These are phyloP conservation scores for Rhopalosiphum nymphaeae DNA, from an alignment of 2,888 invertebrate species.

Conservation along the genomic window DNA sequence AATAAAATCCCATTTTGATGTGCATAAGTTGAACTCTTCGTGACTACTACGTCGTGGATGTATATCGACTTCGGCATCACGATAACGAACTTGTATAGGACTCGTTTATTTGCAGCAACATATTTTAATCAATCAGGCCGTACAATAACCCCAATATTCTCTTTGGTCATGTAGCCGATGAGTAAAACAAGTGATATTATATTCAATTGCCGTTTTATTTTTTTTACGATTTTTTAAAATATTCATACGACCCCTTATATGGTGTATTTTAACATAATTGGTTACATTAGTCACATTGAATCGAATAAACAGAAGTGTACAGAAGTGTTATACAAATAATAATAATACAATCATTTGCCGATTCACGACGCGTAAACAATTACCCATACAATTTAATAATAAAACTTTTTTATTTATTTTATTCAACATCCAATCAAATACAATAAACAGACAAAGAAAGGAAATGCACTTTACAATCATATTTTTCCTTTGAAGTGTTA, in stretches of 20 bases:
- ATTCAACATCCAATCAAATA: neutral
- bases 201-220: neutral
- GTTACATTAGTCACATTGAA: slow-evolving; percentile 17
- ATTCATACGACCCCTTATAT: neutral
- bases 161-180: neutral
- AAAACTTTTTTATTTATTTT: neutral
- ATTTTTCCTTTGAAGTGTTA: slow-evolving; percentile 18
- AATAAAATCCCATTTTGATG: neutral
- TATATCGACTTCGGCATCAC: neutral
- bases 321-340: slow-evolving; percentile 7
- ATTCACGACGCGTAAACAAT: neutral
- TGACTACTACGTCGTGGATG: neutral
- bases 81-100: neutral
- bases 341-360: slow-evolving; percentile 7
- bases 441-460: neutral
- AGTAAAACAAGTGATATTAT: neutral
- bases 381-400: neutral
- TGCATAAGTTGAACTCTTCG: neutral
- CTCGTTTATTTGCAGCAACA: neutral
- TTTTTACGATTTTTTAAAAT: neutral
- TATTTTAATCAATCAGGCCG: neutral
- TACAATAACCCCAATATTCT: neutral
- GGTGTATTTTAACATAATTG: neutral
- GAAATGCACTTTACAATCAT: slow-evolving; percentile 23
- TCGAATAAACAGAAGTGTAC: neutral